Conservation (phyloP, 2,113 vertebrate species). For the Sitta europaea region DNA sequence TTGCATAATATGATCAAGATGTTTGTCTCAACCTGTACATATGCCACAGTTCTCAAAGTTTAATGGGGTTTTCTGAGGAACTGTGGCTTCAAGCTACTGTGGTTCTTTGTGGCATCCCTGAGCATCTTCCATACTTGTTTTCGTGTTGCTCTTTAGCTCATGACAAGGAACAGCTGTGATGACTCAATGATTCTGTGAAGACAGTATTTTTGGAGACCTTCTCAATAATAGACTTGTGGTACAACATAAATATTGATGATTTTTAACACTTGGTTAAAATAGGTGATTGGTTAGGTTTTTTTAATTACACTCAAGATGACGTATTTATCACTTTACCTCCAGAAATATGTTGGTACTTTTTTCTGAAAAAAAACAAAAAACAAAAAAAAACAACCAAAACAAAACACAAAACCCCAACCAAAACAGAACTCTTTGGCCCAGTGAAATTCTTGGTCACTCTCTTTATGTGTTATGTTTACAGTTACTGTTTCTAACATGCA, state of each 20-base stretch:
- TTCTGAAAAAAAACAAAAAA: not conserved
- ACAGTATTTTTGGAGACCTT: not conserved
- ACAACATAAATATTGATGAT: not conserved
- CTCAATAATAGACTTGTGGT: not conserved
- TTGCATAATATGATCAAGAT: not conserved
- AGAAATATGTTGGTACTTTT: not conserved
- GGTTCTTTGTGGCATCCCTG: not conserved
- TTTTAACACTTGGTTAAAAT: not conserved
- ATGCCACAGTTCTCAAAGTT: not conserved
- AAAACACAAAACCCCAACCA: not conserved
- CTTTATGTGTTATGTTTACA: not conserved
- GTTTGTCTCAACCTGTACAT: not conserved
- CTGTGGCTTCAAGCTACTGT: not conserved
- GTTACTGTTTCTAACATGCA: rapidly evolving
- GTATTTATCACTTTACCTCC: not conserved
- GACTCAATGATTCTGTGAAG: not conserved
- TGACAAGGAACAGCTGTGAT: not conserved
- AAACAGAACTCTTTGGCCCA: not conserved
- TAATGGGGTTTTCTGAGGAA: not conserved
- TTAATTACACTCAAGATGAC: not conserved
- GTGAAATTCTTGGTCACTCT: not conserved
- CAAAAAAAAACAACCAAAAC: too few species aligned
- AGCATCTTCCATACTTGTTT: not conserved
- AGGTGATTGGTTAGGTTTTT: not conserved
- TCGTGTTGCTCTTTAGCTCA: not conserved